These are phyloP conservation scores for Calliopsis andreniformis DNA, from an alignment of 1,140 invertebrate species.

Conservation along the genomic window DNA sequence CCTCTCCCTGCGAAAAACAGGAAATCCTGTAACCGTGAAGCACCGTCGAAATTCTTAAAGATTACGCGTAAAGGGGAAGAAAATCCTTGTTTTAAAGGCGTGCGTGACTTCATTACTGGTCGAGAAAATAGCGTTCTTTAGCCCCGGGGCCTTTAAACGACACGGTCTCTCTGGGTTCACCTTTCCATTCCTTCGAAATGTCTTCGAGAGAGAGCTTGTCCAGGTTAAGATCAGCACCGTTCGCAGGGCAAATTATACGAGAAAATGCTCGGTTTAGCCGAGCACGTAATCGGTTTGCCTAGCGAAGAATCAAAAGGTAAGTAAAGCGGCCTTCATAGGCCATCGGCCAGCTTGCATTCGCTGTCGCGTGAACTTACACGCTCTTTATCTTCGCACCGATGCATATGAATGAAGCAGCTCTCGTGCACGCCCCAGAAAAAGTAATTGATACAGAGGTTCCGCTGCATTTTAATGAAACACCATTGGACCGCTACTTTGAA, in stretches of 20 bases:
- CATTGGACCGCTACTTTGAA: background rate
- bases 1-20: too few species aligned
- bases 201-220: background rate
- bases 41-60: background rate
- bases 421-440: slow-evolving; percentile 2
- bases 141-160: slow-evolving; percentile 23
- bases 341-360: slow-evolving; percentile 53
- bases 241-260: slow-evolving; percentile 28
- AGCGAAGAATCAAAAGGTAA: slow-evolving; percentile 60
- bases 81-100: slow-evolving; percentile 46
- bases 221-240: background rate
- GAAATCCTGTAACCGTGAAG: background rate
- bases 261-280: slow-evolving; percentile 31
- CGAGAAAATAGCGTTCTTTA: slow-evolving; percentile 14
- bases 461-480: background rate
- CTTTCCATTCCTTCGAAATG: background rate
- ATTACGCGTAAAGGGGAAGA: slow-evolving; percentile 4
- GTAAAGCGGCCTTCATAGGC: slow-evolving; percentile 64
- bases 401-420: slow-evolving; percentile 26
- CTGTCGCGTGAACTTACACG: slow-evolving; percentile 42
- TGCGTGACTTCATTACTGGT: slow-evolving; percentile 50
- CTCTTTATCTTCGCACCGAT: slow-evolving; percentile 26
- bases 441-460: slow-evolving; percentile 27
- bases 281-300: slow-evolving; percentile 49
- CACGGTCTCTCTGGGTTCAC: slow-evolving; percentile 13